A percentile compares a stretch with the other conserved stretches of the same genome.
Conservation (phyloP, 2,113 vertebrate species). For the Typhlomys cinereus region DNA sequence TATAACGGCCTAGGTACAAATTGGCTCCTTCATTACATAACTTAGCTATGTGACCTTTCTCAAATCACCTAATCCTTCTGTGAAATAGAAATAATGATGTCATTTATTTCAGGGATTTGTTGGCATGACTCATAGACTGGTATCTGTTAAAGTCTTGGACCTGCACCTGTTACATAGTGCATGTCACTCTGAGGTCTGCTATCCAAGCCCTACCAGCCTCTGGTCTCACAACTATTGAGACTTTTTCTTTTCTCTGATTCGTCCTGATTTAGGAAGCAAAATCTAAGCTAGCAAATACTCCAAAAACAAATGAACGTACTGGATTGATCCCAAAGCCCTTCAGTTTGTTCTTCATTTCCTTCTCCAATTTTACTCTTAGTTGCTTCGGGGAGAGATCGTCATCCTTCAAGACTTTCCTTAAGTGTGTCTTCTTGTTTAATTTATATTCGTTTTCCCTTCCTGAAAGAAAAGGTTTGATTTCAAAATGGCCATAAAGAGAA, state of each 20-base stretch:
- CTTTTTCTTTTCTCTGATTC: background rate
- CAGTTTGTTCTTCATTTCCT: slow-evolving; percentile 87
- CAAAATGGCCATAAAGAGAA: slow-evolving; percentile 34
- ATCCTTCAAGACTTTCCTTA: slow-evolving; percentile 83
- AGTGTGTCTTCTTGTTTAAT: slow-evolving; percentile 77
- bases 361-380: slow-evolving; percentile 88
- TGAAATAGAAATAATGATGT: background rate
- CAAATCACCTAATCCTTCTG: background rate
- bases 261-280: background rate
- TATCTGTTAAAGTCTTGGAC: background rate
- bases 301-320: slow-evolving; percentile 82
- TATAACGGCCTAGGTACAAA: background rate
- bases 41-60: accelerated
- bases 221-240: background rate
- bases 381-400: slow-evolving; percentile 87
- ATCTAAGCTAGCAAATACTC: background rate
- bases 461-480: slow-evolving; percentile 79
- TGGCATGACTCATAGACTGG: background rate
- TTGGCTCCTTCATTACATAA: background rate
- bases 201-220: background rate
- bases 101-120: background rate
- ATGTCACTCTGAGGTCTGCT: background rate
- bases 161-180: background rate
- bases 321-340: slow-evolving; percentile 89
- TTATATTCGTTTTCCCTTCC: slow-evolving; percentile 83